Base-by-base conservation (phyloP, 2,888 invertebrate species). In the Aphidius colemani region DNA sequence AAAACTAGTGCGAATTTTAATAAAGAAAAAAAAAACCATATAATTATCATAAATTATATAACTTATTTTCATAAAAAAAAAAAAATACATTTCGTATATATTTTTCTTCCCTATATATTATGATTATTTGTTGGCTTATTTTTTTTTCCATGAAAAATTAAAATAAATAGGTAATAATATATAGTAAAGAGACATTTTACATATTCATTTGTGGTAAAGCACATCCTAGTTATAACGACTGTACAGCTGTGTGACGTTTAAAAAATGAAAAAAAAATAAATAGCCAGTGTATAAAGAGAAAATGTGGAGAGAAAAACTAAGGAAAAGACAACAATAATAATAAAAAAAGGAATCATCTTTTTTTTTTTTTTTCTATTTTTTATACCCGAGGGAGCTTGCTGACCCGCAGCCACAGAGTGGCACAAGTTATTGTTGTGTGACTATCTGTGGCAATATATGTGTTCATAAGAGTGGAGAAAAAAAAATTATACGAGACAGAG, bases 221-320 rank as follows among this genome's bases (percentile, higher is more conserved):
- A 66, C 65, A 65, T 67, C 62, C 62, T 59, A 67, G 41, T 55
- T 69, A 67, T 71, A 70, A 74, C 74, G 72, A 74, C 74, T 70
- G 69, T 30, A 30, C 30, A 30, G 30, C 30, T 30, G 30, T 30
- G 30, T 30, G 4, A 30, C 5, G 2, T 30, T 5, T 30, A 30
- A 30, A 30, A 30, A 30, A 30, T 5, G 5, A 30, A 30, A 30
- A 30, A 5, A 30, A 30, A 30, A 30, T 30, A 30, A 2, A 30
- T 30, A 30, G 3, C 30, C 30, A 30, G 30, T 30, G 2, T 30
- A 30, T 30, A 30, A 30, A 30, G 30, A 30, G 30, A 30, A 30
- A 30, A 30, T 30, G 30, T 30, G 30, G 4, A 30, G 30, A 30
- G 30, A 30, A 46, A 46, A 30, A 18, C 45, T 39, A 57, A 6